Base-by-base conservation (phyloP, 37 sponge, comb jelly and placozoan species). In the Tethya wilhelma region DNA sequence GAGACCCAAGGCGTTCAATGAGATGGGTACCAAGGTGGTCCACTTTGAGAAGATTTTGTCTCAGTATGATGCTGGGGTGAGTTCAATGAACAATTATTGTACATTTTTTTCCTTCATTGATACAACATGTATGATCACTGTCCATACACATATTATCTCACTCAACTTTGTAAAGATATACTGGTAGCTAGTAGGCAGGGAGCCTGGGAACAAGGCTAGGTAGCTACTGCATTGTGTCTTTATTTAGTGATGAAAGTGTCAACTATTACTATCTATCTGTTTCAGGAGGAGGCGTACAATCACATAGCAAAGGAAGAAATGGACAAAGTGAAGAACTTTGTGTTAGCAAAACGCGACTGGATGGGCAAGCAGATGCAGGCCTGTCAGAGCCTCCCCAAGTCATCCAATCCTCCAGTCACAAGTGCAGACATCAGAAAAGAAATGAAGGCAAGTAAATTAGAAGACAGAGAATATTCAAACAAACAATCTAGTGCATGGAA, bases 21-120 rank as follows among this genome's bases (percentile, higher is more conserved):
- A 59, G 23, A 67, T 99, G 5, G 97, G 83, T 17, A 45, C 63
- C 8, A 40, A 68, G 6, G 56, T 96, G 0, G 85, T 99, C 1
- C 99, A 90, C 70, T 93, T 66, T 60, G 90, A 93, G 70, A 99
- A 96, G 84, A 93, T 93, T 29, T 42, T 99, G 29, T 58, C 55
- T 3, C 74, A 77, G n/a, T 92, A 80, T 75, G 71, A 37, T 40
- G 56, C 81, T 78, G 94, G 92, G 79, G 84, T 93, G 46, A 73
- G 78, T 42, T 4, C 2, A 14, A 58, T 59, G 62, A 23, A 29
- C 7, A 19, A 30, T 12, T 59, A 19, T 19, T 59, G 20, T 12
- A 9, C 9, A 4, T 49, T 14, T 19, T 49, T 19, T 49, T 49
- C 9, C 14, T 49, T 49, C 9, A 19, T 14, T 49, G 53, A 14